Evolutionary conservation across 2,797 vertebrate species (phyloP).

Genomic region (Coranthus polyacanthus): DNA sequence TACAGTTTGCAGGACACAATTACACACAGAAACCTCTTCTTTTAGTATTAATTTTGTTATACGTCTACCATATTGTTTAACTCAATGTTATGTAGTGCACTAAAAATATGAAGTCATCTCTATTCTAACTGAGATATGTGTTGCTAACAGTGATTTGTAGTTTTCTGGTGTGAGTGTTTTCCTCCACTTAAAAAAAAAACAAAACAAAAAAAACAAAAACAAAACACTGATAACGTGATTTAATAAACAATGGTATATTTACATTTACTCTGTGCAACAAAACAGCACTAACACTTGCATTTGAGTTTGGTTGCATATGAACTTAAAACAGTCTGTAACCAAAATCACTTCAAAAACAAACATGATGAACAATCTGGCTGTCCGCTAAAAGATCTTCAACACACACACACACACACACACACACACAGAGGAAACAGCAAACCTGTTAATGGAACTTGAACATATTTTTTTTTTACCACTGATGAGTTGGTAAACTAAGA

Average conservation of each 20-base stretch:
- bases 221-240: conserved; percentile 44
- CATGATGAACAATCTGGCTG: conserved; percentile 6
- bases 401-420: conserved; percentile 25
- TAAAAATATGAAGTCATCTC: conserved; percentile 78
- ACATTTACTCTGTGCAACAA: conserved; percentile 30
- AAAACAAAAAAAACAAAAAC: too few species aligned
- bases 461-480: conserved; percentile 68
- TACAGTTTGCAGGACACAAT: conserved; percentile 76
- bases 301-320: conserved; percentile 45
- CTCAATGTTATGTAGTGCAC: conserved; percentile 83
- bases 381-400: conserved; percentile 19
- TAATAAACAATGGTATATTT: conserved; percentile 34
- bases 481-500: conserved; percentile 71
- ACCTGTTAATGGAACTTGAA: conserved; percentile 79
- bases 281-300: conserved; percentile 38
- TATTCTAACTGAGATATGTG: conserved; percentile 62
- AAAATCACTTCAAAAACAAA: conserved; percentile 26
- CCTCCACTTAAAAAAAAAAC: conserved; percentile 24
- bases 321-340: conserved; percentile 21
- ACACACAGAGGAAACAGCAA: conserved; percentile 49
- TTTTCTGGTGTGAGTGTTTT: conserved; percentile 59
- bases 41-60: conserved; percentile 71
- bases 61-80: conserved; percentile 75
- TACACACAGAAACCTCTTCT: conserved; percentile 71
- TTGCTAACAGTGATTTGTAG: conserved; percentile 67